These are phyloP conservation scores for Barbus barbus DNA, from an alignment of 2,113 vertebrate species.

Conservation along the genomic window DNA sequence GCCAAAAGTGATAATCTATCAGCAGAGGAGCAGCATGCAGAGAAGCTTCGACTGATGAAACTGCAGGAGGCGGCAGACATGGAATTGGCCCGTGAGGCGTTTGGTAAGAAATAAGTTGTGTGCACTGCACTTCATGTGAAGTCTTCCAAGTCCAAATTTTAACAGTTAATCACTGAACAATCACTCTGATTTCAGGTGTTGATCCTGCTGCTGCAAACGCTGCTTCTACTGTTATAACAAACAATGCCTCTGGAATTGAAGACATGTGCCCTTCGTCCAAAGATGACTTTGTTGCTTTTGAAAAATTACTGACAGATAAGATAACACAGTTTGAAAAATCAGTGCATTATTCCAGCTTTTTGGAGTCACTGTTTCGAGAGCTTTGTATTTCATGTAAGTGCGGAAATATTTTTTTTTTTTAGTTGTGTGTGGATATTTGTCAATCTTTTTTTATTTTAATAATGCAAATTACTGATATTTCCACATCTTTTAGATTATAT, in stretches of 20 bases:
- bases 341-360: slow-evolving; percentile 79
- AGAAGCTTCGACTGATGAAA: slow-evolving; percentile 83
- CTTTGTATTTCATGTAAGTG: slow-evolving; percentile 86
- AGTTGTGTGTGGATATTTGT: too few species aligned
- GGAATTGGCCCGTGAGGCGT: slow-evolving; percentile 86
- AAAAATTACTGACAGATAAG: slow-evolving; percentile 84
- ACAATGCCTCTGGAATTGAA: slow-evolving; percentile 82
- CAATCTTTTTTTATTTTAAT: too few species aligned
- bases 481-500: neutral
- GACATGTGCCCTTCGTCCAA: slow-evolving; percentile 85
- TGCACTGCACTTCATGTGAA: neutral
- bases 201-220: slow-evolving; percentile 29
- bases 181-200: slow-evolving; percentile 72
- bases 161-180: neutral
- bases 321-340: slow-evolving; percentile 87
- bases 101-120: slow-evolving; percentile 71
- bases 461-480: neutral
- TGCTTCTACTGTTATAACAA: slow-evolving; percentile 48
- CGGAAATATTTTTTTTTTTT: neutral
- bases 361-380: slow-evolving; percentile 84
- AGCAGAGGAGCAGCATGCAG: slow-evolving; percentile 81
- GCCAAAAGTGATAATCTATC: slow-evolving; percentile 74
- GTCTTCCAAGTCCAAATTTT: neutral
- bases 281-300: slow-evolving; percentile 87
- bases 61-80: slow-evolving; percentile 87